These are phyloP conservation scores for Clostera curtula DNA, from an alignment of 2,888 invertebrate genomes.

Conservation along the genomic window DNA sequence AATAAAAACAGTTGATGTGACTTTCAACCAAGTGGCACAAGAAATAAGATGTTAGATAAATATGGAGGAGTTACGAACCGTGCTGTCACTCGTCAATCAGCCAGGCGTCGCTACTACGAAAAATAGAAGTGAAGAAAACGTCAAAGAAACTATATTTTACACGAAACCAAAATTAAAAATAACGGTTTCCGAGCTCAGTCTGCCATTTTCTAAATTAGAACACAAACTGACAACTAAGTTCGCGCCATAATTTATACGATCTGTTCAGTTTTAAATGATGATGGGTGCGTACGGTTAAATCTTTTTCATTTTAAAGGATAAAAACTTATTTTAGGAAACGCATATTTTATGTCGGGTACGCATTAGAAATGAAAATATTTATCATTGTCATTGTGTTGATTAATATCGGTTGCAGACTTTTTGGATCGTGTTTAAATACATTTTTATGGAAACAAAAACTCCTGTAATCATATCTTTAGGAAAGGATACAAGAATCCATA, in stretches of 20 bases:
- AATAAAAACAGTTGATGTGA: conserved; percentile 13
- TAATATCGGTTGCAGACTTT: too few species aligned
- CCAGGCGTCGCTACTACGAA: conserved; percentile 22
- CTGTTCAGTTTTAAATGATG: conserved; percentile 24
- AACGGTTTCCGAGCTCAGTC: conserved; percentile 12
- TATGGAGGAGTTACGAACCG: conserved; percentile 13
- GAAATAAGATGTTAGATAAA: conserved; percentile 5
- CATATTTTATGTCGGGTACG: conserved; percentile 12
- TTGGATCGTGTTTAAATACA: too few species aligned
- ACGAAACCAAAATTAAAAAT: conserved; percentile 9
- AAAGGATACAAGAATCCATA: too few species aligned
- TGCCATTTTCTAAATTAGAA: conserved; percentile 29
- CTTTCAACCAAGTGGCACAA: conserved; percentile 22
- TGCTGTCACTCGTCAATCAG: conserved; percentile 50
- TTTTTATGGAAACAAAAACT: too few species aligned
- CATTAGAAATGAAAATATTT: conserved; percentile 11
- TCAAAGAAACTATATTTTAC: conserved; percentile 23
- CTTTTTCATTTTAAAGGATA: conserved; percentile 14
- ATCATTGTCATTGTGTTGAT: conserved; percentile 14
- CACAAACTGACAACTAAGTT: conserved; percentile 28
- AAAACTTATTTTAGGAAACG: conserved; percentile 17
- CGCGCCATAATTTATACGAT: conserved; percentile 29
- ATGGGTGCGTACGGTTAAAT: conserved; percentile 17
- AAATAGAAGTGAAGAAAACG: conserved; percentile 29
- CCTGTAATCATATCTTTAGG: too few species aligned